Base-by-base conservation (phyloP, 2,113 vertebrate genomes). In the Phodopus roborovskii region DNA sequence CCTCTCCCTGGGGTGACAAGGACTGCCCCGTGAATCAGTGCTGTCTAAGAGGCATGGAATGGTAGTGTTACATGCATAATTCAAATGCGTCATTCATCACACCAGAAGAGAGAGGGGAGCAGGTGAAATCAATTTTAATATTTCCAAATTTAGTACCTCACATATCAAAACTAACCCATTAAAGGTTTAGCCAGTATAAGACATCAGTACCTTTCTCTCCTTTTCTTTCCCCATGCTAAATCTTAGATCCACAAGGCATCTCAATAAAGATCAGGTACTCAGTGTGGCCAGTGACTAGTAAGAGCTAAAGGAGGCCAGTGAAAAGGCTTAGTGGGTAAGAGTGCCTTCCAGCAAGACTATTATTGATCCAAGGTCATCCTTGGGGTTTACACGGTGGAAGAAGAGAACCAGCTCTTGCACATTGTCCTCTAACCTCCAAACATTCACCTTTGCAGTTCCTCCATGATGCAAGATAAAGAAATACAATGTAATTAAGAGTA, bases 121-220 rank as follows among this genome's bases (percentile, higher is more conserved):
- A 56, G 26, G 8, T 75, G 28, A 91, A 66, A 70, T 86, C 17
- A 56, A 92, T 94, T 94, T 74, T n/a, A n/a, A 82, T 86, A n/a
- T 84, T 95, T 97, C 56, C 19, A 58, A 88, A 81, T 92, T 78
- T 62, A 48, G 66, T 82, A 26, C 75, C 94, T 96, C 87, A 8
- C 75, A 30, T 78, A 70, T 92, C 9, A 92, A 74, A 94, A 77
- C 24, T 30, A 58, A 64, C 20, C 26, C 16, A 79, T 92, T 84
- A 84, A 92, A 95, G 45, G 28, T 92, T 26, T 92, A 91, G 82
- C 77, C 22, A 53, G 58, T 36, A 42, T 20, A 62, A 88, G 88
- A 50, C 56, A 83, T 2, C 30, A 30, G 53, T 70, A 62, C 39
- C 36, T 39, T 81, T 83, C 36, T 22, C 45, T 85, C 33, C 12